A percentile compares a stretch with the other conserved stretches of the same genome.
Evolutionary conservation across 2,113 vertebrate genomes (phyloP).

Genomic region (Sinosuthora webbiana): DNA sequence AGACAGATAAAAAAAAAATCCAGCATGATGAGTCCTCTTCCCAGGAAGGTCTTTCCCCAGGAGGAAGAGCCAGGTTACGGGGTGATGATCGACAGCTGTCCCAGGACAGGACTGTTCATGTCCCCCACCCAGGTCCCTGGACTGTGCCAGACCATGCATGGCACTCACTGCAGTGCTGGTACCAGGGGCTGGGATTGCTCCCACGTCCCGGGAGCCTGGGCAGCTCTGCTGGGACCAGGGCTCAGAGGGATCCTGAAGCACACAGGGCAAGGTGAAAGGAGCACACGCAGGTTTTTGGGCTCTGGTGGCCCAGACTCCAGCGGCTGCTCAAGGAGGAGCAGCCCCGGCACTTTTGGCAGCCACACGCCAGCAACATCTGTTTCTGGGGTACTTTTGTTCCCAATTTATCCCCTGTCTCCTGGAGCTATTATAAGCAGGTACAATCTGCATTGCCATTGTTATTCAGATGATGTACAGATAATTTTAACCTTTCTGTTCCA

Average conservation of each 20-base stretch:
- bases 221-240: fast-evolving
- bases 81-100: background rate
- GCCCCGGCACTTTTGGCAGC: background rate
- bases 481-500: conserved; percentile 66
- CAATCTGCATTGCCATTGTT: conserved; percentile 63
- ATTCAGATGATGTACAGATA: conserved; percentile 66
- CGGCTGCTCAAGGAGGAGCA: background rate
- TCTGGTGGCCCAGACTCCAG: background rate
- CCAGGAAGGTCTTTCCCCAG: background rate
- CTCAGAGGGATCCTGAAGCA: background rate
- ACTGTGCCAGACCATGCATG: background rate
- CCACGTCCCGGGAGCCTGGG: fast-evolving
- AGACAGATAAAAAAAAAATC: background rate
- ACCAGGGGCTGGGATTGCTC: background rate
- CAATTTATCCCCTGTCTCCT: conserved; percentile 49
- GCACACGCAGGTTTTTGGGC: background rate
- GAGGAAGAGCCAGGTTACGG: background rate
- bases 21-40: background rate
- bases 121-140: background rate
- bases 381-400: conserved; percentile 52
- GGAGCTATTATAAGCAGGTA: conserved; percentile 61
- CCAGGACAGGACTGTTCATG: background rate
- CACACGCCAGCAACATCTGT: background rate
- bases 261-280: background rate
- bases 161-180: fast-evolving